These are phyloP conservation scores for Cephalotes varians DNA, from an alignment of 2,888 invertebrate genomes.

Conservation along the genomic window DNA sequence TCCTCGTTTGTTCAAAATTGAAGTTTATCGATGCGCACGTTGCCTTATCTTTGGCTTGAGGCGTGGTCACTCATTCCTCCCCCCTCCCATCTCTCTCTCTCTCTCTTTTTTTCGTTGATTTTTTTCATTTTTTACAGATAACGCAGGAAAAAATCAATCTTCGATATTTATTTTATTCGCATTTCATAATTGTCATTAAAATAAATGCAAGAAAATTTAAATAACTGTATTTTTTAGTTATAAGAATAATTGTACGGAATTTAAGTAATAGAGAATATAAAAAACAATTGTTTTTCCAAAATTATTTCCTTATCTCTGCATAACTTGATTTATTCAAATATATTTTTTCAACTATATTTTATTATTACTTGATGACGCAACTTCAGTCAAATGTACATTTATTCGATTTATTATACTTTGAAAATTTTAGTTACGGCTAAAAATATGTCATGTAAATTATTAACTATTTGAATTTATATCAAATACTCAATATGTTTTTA, in stretches of 20 bases:
- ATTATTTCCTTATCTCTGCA: neutral
- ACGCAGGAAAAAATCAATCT: neutral
- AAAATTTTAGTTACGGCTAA: neutral
- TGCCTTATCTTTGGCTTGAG: conserved; percentile 67
- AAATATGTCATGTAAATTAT: neutral
- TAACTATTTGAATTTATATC: neutral
- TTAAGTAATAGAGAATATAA: neutral
- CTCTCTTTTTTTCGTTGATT: neutral
- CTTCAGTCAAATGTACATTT: too few species aligned
- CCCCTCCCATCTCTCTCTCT: neutral
- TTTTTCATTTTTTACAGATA: conserved; percentile 11
- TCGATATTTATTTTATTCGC: conserved; percentile 27
- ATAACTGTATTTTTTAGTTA: neutral
- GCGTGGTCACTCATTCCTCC: conserved; percentile 64
- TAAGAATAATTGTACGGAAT: neutral
- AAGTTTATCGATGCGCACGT: conserved; percentile 76
- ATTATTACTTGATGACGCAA: too few species aligned
- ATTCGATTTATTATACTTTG: neutral
- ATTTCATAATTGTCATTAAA: neutral
- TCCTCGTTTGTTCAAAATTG: conserved; percentile 79
- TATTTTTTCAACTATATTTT: too few species aligned
- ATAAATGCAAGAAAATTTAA: conserved; percentile 10
- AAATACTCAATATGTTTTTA: neutral
- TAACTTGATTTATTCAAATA: neutral
- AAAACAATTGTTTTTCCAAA: neutral